These are phyloP conservation scores for Oscheius sp. DNA, from an alignment of 1,140 invertebrate genomes.

Conservation along the genomic window DNA sequence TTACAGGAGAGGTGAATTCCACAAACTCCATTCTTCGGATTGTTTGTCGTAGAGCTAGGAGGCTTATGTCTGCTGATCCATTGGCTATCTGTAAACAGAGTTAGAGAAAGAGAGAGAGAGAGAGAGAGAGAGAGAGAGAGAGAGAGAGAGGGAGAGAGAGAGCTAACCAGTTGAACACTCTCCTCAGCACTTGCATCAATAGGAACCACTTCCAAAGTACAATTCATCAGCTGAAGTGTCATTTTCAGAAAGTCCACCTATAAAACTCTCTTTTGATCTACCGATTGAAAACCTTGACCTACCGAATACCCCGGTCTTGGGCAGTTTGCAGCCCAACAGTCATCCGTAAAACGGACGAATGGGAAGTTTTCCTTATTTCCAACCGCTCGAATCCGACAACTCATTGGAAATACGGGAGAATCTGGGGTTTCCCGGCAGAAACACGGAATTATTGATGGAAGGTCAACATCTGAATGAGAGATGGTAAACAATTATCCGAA, in stretches of 20 bases:
- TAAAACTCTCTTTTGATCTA: neutral
- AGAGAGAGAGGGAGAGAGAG: too few species aligned
- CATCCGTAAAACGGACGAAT: constrained; percentile 2
- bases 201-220: constrained; percentile 3
- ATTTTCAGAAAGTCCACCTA: constrained; percentile 10
- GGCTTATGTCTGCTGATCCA: constrained; percentile 19
- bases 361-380: constrained; percentile 13
- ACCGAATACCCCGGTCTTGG: constrained; percentile 17
- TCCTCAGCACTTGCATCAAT: constrained; percentile 11
- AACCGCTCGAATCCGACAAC: neutral
- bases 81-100: neutral
- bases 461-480: too few species aligned
- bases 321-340: constrained; percentile 14
- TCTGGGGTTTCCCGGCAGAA: too few species aligned
- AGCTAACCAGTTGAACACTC: constrained; percentile 2
- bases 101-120: neutral
- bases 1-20: constrained; percentile 15
- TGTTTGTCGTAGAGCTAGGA: constrained; percentile 16
- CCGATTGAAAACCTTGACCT: neutral
- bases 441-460: too few species aligned
- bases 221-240: constrained; percentile 28
- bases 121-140: too few species aligned
- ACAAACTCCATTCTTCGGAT: constrained; percentile 18
- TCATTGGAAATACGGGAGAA: too few species aligned
- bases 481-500: too few species aligned